These are phyloP conservation scores for Adoxophyes honmai DNA, from an alignment of 1,140 invertebrate species.

Conservation along the genomic window DNA sequence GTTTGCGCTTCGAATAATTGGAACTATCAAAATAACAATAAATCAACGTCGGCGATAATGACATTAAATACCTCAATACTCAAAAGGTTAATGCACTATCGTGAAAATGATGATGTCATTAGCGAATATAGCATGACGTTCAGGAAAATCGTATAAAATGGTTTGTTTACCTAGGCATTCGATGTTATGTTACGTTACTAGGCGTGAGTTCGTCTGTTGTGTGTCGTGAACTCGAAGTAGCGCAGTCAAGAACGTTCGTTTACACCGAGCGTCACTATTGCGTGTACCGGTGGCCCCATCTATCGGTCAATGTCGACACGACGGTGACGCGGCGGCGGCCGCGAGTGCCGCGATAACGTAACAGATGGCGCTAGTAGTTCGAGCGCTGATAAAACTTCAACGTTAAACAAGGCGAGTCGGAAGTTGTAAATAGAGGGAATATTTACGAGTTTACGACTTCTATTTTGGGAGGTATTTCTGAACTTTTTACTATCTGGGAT, in stretches of 20 bases:
- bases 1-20: no score
- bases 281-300: conserved; percentile 59
- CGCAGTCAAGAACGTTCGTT: conserved; percentile 75
- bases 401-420: neutral
- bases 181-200: conserved; percentile 15
- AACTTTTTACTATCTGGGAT: neutral
- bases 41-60: conserved; percentile 15
- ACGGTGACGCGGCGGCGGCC: conserved; percentile 27
- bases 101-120: conserved; percentile 6
- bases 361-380: conserved; percentile 38
- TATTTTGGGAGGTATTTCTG: neutral
- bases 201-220: conserved; percentile 50
- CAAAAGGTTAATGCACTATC: conserved; percentile 11
- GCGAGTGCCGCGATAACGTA: conserved; percentile 26
- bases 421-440: no score
- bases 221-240: conserved; percentile 56
- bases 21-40: neutral
- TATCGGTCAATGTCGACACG: conserved; percentile 72
- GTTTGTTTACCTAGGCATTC: conserved; percentile 14
- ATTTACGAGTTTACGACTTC: neutral
- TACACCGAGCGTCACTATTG: conserved; percentile 55
- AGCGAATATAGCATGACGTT: conserved; percentile 12
- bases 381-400: conserved; percentile 24
- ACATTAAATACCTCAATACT: conserved; percentile 2
- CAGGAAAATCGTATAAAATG: conserved; percentile 11